Evolutionary conservation across 2,797 vertebrate genomes (phyloP), one percentile per base, ranked within the genome.

Genomic region (Muscicapa comitata): DNA sequence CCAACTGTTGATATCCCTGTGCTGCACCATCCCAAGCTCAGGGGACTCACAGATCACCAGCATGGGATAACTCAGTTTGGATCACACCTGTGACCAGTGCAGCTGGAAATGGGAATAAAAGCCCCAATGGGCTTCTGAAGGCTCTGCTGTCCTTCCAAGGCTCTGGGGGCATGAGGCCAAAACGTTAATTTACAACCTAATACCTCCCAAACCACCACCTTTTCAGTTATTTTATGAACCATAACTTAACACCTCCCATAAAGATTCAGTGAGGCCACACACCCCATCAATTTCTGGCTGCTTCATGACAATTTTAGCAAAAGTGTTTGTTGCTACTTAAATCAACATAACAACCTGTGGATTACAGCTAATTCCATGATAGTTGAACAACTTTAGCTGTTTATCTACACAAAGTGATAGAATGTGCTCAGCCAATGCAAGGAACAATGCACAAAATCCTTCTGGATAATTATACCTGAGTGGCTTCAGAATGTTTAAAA

Each of bases 181-280:
- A 51, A 53, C 0, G 0, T 15, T 48, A 42, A 21, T 38, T 55
- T 47, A 59, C 20, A 80, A 38, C 20, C 7, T 7, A 15, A 13
- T 15, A 31, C 14, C 48, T 74, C 53, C 65, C 48, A 57, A 50
- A 76, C 35, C 45, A 43, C 23, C 48, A 58, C 20, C 8, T 57
- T 28, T 37, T 18, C 70, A 67, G 28, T 31, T 26, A 53, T 7
- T 51, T 15, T 10, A 25, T 5, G 11, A 66, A 33, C 38, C 23
- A 37, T 26, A 63, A 77, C 6, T 21, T 55, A 55, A 55, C 33
- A 63, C 47, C 50, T 43, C 40, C 42, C 19, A 13, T 6, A 76
- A 62, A 67, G 31, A 19, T 35, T 45, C 55, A 86, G 37, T 2
- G 4, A 38, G 62, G 17, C 25, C 62, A 74, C 43, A 76, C 61